Evolutionary conservation across 2,888 invertebrate species (phyloP).

Genomic region (Hymenopus coronatus): DNA sequence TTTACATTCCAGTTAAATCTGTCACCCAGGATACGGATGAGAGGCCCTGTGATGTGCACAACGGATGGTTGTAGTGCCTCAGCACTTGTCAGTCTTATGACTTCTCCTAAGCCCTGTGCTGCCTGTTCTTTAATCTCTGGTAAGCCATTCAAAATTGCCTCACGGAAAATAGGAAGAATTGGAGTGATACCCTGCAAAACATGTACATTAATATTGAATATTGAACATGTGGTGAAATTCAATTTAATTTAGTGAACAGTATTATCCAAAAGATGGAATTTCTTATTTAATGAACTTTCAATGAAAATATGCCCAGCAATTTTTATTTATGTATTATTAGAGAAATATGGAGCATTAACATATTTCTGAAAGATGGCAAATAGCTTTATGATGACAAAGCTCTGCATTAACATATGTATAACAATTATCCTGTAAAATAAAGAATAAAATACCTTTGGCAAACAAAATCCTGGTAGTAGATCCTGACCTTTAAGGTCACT

Average conservation of each 20-base stretch:
- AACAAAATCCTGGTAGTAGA: conserved; percentile 86
- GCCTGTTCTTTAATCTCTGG: conserved; percentile 96
- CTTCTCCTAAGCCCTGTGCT: conserved; percentile 82
- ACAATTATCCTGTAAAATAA: too few species aligned
- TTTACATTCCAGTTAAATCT: conserved; percentile 92
- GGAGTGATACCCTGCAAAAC: conserved; percentile 77
- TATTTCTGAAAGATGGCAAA: neutral
- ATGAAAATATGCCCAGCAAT: too few species aligned
- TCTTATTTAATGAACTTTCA: too few species aligned
- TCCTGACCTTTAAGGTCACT: conserved; percentile 78
- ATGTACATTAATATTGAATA: neutral
- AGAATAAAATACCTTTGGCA: conserved; percentile 66
- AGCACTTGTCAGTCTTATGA: conserved; percentile 80
- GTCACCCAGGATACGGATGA: conserved; percentile 96
- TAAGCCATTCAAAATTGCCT: conserved; percentile 91
- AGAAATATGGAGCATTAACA: too few species aligned
- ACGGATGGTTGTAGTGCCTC: conserved; percentile 91
- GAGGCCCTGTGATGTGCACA: conserved; percentile 94
- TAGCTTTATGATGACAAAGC: neutral
- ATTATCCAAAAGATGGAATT: neutral
- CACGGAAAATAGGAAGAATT: conserved; percentile 90
- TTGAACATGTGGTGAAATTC: too few species aligned
- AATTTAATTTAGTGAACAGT: too few species aligned
- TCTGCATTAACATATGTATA: neutral
- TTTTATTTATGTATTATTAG: too few species aligned